phyloP scores from a whole-genome alignment of 2,113 vertebrate species.

The Promerops cafer region DNA sequence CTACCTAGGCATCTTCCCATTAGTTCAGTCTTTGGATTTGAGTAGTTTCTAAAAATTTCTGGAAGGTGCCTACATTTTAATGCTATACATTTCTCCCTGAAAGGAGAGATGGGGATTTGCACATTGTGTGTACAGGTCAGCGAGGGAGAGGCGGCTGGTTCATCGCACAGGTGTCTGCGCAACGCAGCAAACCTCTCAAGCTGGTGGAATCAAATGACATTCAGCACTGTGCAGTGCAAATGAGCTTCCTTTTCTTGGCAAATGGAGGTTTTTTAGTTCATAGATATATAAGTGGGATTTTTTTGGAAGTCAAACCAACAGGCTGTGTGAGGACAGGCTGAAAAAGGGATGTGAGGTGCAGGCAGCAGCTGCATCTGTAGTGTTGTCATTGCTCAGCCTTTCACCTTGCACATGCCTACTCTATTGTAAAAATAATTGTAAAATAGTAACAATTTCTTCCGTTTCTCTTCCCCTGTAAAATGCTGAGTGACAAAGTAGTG shows the following conservation, averaged over 20 bases:
- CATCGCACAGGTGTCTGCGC: rapidly evolving
- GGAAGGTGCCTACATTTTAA: background rate
- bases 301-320: background rate
- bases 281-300: background rate
- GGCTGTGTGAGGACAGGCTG: background rate
- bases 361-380: background rate
- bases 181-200: background rate
- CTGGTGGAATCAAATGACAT: background rate
- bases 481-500: background rate
- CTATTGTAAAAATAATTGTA: background rate
- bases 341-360: background rate
- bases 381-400: background rate
- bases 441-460: conserved; percentile 12
- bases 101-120: background rate
- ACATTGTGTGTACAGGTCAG: background rate
- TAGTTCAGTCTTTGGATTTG: background rate
- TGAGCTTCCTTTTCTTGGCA: background rate
- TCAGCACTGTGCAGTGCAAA: background rate
- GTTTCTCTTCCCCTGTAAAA: background rate
- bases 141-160: rapidly evolving
- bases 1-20: background rate
- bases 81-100: background rate
- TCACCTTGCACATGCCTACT: background rate
- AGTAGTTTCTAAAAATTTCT: background rate
- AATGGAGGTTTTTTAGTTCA: background rate